phyloP scores from a whole-genome alignment of 2,888 invertebrate genomes.

The Amphipoea oculea region DNA sequence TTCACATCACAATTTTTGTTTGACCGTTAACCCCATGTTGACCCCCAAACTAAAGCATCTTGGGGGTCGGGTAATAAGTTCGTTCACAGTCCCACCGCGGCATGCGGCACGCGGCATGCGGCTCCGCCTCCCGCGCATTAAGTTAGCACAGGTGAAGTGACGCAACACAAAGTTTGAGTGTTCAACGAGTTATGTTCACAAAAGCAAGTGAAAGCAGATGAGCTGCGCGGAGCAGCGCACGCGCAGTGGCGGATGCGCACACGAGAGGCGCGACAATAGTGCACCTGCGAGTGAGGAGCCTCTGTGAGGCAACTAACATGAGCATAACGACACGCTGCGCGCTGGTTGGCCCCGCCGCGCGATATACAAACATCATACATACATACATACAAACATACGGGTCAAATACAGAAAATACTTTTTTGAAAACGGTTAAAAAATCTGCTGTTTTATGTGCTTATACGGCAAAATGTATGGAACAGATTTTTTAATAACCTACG shows the following conservation, averaged over 20 bases:
- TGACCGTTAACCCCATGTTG: no score
- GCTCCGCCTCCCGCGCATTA: background rate
- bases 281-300: background rate
- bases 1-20: no score
- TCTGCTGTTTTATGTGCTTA: no score
- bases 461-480: no score
- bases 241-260: background rate
- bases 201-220: conserved; percentile 35
- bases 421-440: no score
- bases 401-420: no score
- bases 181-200: background rate
- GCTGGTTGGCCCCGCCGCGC: background rate
- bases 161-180: conserved; percentile 12
- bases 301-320: background rate
- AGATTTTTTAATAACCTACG: no score
- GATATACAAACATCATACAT: no score
- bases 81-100: background rate
- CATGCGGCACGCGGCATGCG: no score
- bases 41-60: no score
- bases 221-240: conserved; percentile 11
- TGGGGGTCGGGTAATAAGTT: background rate
- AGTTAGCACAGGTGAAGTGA: background rate
- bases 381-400: no score
- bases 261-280: background rate
- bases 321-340: background rate